Conservation (phyloP, 2,797 vertebrate genomes). For the Gymnoscopelus microlampas region DNA sequence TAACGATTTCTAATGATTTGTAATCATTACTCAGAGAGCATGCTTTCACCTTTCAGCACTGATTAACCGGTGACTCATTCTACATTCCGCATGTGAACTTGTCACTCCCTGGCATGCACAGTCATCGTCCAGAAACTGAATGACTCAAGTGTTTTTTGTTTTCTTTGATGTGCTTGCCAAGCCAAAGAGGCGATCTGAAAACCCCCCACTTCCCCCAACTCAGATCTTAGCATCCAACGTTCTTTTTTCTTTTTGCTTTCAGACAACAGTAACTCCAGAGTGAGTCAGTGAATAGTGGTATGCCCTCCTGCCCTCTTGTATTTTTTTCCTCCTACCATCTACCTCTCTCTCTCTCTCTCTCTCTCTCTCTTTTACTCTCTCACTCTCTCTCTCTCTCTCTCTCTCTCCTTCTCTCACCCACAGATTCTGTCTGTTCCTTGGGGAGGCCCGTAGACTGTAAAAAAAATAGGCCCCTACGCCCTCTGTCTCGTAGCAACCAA, state of each 20-base stretch:
- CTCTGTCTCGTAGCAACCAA: slow-evolving; percentile 66
- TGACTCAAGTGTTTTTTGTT: slow-evolving; percentile 28
- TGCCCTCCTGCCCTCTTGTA: not conserved
- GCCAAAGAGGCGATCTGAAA: not conserved
- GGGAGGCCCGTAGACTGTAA: slow-evolving; percentile 43
- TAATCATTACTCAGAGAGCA: too few species aligned
- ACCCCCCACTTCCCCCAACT: slow-evolving; percentile 20
- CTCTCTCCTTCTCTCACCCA: slow-evolving; percentile 28
- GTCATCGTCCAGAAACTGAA: slow-evolving; percentile 52
- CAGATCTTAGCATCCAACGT: slow-evolving; percentile 27
- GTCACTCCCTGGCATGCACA: slow-evolving; percentile 45
- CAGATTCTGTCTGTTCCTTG: slow-evolving; percentile 39
- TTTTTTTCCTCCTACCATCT: not conserved
- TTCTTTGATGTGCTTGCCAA: slow-evolving; percentile 43
- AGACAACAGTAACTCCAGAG: slow-evolving; percentile 45
- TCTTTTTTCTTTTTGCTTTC: slow-evolving; percentile 37
- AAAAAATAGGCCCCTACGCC: slow-evolving; percentile 43
- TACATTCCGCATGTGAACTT: slow-evolving; percentile 21
- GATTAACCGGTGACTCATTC: slow-evolving; percentile 47
- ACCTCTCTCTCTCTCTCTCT: slow-evolving; percentile 20
- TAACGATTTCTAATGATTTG: too few species aligned
- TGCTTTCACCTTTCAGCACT: too few species aligned
- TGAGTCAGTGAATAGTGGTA: slow-evolving; percentile 51
- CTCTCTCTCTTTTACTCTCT: slow-evolving; percentile 44
- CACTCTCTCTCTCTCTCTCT: slow-evolving; percentile 14